A percentile compares a stretch with the other conserved stretches of the same genome.
phyloP scores from a whole-genome alignment of 1,140 invertebrate species.

The Lutraria rhynchaena region DNA sequence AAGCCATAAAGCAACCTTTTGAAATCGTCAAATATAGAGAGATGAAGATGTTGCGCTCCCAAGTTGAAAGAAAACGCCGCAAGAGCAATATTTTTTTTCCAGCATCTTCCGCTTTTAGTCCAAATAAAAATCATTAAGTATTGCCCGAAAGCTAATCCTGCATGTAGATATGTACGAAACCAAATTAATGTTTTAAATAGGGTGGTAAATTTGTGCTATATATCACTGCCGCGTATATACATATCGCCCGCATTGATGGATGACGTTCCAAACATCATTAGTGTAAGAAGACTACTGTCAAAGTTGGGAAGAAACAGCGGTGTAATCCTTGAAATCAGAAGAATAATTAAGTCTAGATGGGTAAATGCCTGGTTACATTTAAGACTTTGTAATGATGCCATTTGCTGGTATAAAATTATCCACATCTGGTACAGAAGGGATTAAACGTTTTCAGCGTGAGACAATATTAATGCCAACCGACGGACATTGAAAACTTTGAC shows the following conservation, averaged over 20 bases:
- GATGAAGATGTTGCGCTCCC: background rate
- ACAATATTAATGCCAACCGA: too few relatives aligned
- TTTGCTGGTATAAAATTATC: too few relatives aligned
- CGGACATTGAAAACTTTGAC: too few relatives aligned
- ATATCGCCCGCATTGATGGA: background rate
- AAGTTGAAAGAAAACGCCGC: slow-evolving; percentile 5
- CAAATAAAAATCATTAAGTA: slow-evolving; percentile 23
- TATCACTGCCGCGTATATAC: slow-evolving; percentile 9
- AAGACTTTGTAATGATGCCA: too few relatives aligned
- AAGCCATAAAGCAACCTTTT: background rate
- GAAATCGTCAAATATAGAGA: background rate
- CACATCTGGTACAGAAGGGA: too few relatives aligned
- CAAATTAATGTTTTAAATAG: background rate
- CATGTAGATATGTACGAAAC: slow-evolving; percentile 3
- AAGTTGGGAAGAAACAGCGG: slow-evolving; percentile 10
- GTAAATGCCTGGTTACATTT: slow-evolving; percentile 33
- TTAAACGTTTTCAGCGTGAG: too few relatives aligned
- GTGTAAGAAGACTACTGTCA: slow-evolving; percentile 9
- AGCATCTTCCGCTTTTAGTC: background rate
- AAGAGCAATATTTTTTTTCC: slow-evolving; percentile 5
- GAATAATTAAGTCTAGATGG: slow-evolving; percentile 18
- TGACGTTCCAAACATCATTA: background rate
- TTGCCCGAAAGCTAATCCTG: slow-evolving; percentile 2
- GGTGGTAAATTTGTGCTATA: slow-evolving; percentile 3
- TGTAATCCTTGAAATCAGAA: slow-evolving; percentile 11